A percentile compares a stretch with the other conserved stretches of the same genome.
phyloP scores from a whole-genome alignment of 2,797 vertebrate species.

The Gymnothorax reevesii region DNA sequence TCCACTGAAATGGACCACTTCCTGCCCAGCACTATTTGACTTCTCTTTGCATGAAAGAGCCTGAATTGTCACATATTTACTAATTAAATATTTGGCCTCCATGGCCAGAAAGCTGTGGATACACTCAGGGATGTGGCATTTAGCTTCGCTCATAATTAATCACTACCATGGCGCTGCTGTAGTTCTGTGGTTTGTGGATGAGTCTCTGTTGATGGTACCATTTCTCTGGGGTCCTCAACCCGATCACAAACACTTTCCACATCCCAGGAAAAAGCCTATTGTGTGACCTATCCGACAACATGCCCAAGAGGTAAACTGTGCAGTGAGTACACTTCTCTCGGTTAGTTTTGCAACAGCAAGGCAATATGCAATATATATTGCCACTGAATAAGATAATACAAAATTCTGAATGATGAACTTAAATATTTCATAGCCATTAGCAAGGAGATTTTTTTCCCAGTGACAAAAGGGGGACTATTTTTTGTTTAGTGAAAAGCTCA shows the following conservation, averaged over 20 bases:
- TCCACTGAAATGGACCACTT: not conserved
- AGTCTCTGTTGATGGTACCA: slow-evolving; percentile 32
- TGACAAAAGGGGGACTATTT: slow-evolving; percentile 1
- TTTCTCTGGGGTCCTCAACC: slow-evolving; percentile 24
- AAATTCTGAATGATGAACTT: not conserved
- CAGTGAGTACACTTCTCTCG: slow-evolving; percentile 9
- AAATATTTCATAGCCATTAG: slow-evolving; percentile 10
- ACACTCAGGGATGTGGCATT: slow-evolving; percentile 10
- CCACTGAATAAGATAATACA: slow-evolving; percentile 10
- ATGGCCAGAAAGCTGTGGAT: not conserved
- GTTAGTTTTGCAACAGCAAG: not conserved
- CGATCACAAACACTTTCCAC: slow-evolving; percentile 24
- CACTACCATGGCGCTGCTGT: slow-evolving; percentile 5
- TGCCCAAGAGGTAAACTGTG: not conserved
- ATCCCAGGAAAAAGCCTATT: not conserved
- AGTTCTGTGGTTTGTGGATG: slow-evolving; percentile 26
- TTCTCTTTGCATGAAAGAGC: not conserved
- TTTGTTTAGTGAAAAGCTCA: not conserved
- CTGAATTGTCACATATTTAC: not conserved
- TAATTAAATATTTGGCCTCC: not conserved
- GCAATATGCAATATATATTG: slow-evolving; percentile 6
- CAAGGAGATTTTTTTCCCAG: not conserved
- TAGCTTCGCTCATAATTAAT: slow-evolving; percentile 27
- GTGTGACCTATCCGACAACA: slow-evolving; percentile 11
- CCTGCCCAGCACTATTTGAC: not conserved